Evolutionary conservation across 2,888 invertebrate genomes (phyloP).

Genomic region (Pollenia griseotomentosa): DNA sequence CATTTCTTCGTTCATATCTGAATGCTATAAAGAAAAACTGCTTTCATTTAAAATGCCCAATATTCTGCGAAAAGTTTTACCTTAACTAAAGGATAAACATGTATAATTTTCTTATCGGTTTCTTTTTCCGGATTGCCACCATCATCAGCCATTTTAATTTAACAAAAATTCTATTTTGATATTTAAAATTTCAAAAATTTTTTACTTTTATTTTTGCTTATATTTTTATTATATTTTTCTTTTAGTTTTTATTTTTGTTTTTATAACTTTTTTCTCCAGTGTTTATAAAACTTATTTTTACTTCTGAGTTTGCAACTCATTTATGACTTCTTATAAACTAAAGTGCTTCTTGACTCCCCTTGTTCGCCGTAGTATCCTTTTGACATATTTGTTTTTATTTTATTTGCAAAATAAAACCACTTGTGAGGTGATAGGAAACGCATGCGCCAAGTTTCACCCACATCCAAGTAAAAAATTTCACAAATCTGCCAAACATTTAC

Average conservation of each 20-base stretch:
- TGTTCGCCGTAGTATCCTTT: constrained; percentile 34
- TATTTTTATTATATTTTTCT: constrained; percentile 16
- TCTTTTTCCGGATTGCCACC: constrained; percentile 81
- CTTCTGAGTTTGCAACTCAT: constrained; percentile 52
- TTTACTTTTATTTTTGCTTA: background rate
- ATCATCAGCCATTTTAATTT: constrained; percentile 81
- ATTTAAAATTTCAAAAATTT: constrained; percentile 3
- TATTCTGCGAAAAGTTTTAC: constrained; percentile 84
- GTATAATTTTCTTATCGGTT: constrained; percentile 88
- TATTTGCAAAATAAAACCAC: constrained; percentile 45
- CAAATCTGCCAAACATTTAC: constrained; percentile 15
- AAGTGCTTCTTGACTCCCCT: constrained; percentile 66
- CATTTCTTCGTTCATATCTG: constrained; percentile 98
- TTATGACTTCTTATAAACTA: constrained; percentile 58
- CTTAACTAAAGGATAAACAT: constrained; percentile 93
- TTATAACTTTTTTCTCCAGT: constrained; percentile 44
- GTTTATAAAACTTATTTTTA: constrained; percentile 49
- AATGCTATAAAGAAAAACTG: constrained; percentile 86
- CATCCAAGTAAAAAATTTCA: constrained; percentile 25
- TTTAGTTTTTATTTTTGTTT: constrained; percentile 15
- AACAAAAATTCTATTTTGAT: background rate
- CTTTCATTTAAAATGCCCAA: background rate
- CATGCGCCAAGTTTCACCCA: constrained; percentile 70
- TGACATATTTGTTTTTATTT: constrained; percentile 49
- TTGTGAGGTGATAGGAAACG: constrained; percentile 58